A percentile compares a stretch with the other conserved stretches of the same genome.
Conservation (phyloP, 1,140 invertebrate genomes). For the Pararge aegeria region DNA sequence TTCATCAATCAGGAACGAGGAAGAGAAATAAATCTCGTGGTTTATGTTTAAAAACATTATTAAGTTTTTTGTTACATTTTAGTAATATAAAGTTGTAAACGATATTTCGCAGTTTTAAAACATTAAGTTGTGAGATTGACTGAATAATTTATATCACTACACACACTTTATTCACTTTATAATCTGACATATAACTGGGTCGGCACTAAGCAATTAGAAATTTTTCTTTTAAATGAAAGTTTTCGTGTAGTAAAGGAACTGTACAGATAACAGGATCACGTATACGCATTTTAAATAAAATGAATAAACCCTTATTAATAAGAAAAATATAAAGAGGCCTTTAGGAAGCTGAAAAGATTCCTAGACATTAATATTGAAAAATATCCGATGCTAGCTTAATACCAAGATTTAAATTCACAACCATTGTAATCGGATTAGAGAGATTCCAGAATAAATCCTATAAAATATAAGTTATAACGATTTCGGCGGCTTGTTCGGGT, state of each 20-base stretch:
- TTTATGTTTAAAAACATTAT: neutral
- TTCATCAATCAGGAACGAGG: constrained; percentile 24
- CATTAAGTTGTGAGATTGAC: neutral
- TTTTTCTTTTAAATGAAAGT: no score
- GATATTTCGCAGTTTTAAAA: neutral
- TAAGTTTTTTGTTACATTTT: neutral
- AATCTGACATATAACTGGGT: neutral
- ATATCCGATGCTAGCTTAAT: neutral
- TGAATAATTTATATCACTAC: neutral
- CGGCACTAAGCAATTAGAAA: no score
- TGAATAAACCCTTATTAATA: neutral
- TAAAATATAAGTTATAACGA: constrained; percentile 31
- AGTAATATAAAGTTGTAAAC: neutral
- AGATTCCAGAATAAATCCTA: constrained; percentile 37
- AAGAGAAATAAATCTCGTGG: constrained; percentile 11
- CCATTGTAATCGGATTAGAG: constrained; percentile 41
- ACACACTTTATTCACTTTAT: neutral
- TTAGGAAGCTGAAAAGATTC: neutral
- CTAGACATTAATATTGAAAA: neutral
- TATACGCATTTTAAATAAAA: neutral
- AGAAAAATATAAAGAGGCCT: neutral
- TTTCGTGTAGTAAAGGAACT: no score
- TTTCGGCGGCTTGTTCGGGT: constrained; percentile 33
- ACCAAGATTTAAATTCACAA: constrained; percentile 12
- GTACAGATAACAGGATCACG: no score